Evolutionary conservation across 2,113 vertebrate species (phyloP).

Genomic region (Neogale vison): DNA sequence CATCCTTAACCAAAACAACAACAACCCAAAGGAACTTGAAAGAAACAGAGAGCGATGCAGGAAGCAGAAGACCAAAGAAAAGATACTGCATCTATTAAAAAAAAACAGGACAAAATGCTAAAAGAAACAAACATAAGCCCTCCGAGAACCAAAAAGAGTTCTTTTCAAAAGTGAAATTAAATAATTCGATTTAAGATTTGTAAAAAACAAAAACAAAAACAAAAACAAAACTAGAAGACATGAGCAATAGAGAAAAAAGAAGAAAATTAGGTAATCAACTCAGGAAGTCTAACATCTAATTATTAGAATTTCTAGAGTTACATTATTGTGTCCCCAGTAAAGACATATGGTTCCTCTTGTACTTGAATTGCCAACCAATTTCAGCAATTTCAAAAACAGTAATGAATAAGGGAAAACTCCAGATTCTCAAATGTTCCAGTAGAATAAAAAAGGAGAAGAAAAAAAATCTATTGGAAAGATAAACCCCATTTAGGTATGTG

Average conservation of each 20-base stretch:
- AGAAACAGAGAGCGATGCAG: not conserved
- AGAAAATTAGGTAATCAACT: not conserved
- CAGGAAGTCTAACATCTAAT: not conserved
- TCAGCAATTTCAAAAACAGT: conserved; percentile 5
- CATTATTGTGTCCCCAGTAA: not conserved
- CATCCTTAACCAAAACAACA: not conserved
- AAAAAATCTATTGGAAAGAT: not conserved
- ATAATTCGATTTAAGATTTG: not conserved
- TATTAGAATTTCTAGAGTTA: not conserved
- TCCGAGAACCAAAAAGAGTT: not conserved
- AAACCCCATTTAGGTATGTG: not conserved
- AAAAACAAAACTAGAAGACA: not conserved
- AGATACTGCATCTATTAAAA: not conserved
- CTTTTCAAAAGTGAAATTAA: conserved; percentile 16
- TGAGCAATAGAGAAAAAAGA: not conserved
- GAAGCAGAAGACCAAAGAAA: not conserved
- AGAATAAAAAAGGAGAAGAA: not conserved
- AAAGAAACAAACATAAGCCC: not conserved
- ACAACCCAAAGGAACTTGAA: not conserved
- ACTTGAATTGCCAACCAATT: not conserved
- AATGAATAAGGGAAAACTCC: not conserved
- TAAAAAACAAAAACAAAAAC: not conserved
- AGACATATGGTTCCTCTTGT: not conserved
- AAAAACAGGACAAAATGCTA: not conserved
- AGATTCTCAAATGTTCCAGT: not conserved